A percentile compares a stretch with the other conserved stretches of the same genome.
phyloP scores from a whole-genome alignment of 2,113 vertebrate genomes.

The Esox niger region DNA sequence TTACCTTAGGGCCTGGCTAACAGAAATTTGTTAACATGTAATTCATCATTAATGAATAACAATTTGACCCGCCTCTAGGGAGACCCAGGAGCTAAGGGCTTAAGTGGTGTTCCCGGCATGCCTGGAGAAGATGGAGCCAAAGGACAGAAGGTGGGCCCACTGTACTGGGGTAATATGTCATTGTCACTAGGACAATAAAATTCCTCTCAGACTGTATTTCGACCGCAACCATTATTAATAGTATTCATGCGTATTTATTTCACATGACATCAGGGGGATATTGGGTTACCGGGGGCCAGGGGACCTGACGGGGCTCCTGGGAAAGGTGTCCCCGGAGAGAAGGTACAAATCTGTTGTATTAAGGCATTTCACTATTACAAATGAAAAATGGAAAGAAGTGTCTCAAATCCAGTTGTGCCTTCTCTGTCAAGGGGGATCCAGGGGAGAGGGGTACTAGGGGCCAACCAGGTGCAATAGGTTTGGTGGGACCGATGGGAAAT shows the following conservation, averaged over 20 bases:
- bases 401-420: neutral
- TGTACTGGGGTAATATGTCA: neutral
- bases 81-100: conserved; percentile 59
- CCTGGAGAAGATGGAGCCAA: conserved; percentile 66
- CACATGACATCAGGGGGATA: conserved; percentile 59
- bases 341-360: conserved; percentile 47
- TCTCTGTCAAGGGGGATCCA: conserved; percentile 64
- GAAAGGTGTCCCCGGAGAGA: conserved; percentile 66
- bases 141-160: conserved; percentile 64
- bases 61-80: conserved; percentile 53
- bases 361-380: neutral
- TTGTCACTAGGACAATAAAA: neutral
- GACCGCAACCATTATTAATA: neutral
- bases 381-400: neutral
- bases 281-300: conserved; percentile 57
- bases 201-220: neutral
- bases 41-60: neutral
- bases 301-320: conserved; percentile 69
- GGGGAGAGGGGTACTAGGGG: conserved; percentile 71
- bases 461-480: conserved; percentile 55
- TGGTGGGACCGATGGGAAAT: conserved; percentile 58
- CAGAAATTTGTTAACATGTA: neutral
- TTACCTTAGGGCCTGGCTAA: too few species aligned
- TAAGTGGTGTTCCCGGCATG: conserved; percentile 58
- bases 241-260: conserved; percentile 13